Evolutionary conservation across 2,797 vertebrate species (phyloP), one percentile per base, ranked within the genome.

Genomic region (Pyrocephalus nanus): DNA sequence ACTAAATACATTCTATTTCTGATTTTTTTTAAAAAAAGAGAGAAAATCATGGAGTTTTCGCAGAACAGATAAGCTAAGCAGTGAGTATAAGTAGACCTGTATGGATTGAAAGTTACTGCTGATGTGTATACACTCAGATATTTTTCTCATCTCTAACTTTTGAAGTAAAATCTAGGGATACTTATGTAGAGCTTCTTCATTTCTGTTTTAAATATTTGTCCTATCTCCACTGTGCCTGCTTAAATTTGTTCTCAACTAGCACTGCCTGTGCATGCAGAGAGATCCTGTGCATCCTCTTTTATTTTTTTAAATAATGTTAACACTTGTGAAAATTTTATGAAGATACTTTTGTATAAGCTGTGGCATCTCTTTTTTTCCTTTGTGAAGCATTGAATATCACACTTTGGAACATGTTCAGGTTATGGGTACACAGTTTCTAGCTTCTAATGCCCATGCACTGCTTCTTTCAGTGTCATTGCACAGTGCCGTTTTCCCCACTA

Each of bases 231-330:
- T 97, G 98, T 98, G 98, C 98, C 98, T 99, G 98, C 98, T 98
- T 98, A 95, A 98, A 98, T 98, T 98, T 98, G 98, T 98, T 98
- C 98, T 99, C 97, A 98, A 98, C 98, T 98, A 98, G 98, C 99
- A 99, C 99, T 99, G 98, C 99, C 98, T 98, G 98, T 98, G 98
- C 98, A 98, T 96, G 98, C 97, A 97, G 98, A 98, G 98, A 98
- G 98, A 98, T 97, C 98, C 98, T 98, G 98, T 98, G 98, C 98
- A 98, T 98, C 98, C 98, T 99, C 98, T 99, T 99, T 98, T 99
- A 97, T 97, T 98, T 98, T 98, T 99, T 98, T 98, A 98, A 98
- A 98, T 98, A 98, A 98, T 98, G 98, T 98, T 98, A 98, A 98
- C 98, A 98, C 98, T 98, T 98, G 98, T 99, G 98, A 98, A 98